Evolutionary conservation across 2,797 vertebrate genomes (phyloP), one percentile per base, ranked within the genome.

Genomic region (Clarias platycephalus): DNA sequence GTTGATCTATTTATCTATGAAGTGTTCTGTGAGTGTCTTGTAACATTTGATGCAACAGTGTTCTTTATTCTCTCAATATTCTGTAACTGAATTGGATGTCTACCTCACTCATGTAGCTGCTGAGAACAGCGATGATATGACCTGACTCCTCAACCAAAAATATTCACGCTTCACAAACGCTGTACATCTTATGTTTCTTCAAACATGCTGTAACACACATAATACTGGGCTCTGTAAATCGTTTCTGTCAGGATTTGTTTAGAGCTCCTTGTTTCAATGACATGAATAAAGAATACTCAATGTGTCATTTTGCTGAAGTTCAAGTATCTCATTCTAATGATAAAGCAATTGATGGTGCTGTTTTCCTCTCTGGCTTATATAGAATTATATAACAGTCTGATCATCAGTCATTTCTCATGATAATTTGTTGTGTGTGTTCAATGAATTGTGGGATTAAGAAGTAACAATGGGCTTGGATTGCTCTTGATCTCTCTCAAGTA

Each of bases 51-150:
- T 77, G 77, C 78, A 89, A 88, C 92, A 82, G 85, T 87, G 72
- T 80, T 86, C 57, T 49, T 64, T 92, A 81, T 88, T 92, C 92
- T 92, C 87, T 90, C 89, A 81, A 88, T 93, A 89, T 93, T 90
- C 91, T 91, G 86, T 91, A 93, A 91, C 87, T 92, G 88, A 90
- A 87, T 84, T 92, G 90, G 88, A 93, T 93, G 94, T 95, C 95
- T 96, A 96, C 95, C 95, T 96, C 95, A 95, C 92, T 91, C 90
- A 90, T 91, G 93, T 91, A 93, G 93, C 94, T 95, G 94, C 93
- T 94, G 92, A 86, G 80, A 93, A 92, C 91, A 93, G 91, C 81
- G 83, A 93, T 92, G 92, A 93, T 92, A 91, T 93, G 91, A 92
- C 90, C 87, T 91, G 90, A 90, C 90, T 93, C 91, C 90, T 88